Evolutionary conservation across 2,797 vertebrate genomes (phyloP).

Genomic region (Hoplostethus atlanticus): DNA sequence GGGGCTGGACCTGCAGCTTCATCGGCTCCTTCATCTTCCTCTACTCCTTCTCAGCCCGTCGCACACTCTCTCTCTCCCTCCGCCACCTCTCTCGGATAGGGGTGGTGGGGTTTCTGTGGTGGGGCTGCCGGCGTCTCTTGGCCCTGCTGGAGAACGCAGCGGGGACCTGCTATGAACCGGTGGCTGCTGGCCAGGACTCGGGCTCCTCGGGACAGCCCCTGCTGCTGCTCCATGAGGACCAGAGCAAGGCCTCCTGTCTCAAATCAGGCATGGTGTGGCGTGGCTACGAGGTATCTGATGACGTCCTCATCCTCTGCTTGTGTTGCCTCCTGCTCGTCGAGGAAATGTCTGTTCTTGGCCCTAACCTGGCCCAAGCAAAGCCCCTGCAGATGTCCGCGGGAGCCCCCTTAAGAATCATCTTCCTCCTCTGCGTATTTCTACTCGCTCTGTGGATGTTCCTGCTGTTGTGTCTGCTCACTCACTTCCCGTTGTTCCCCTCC

Average conservation of each 20-base stretch:
- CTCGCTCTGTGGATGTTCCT: slow-evolving; percentile 86
- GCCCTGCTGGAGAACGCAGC: slow-evolving; percentile 85
- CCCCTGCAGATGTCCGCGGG: slow-evolving; percentile 62
- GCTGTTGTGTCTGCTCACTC: slow-evolving; percentile 85
- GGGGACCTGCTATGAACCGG: slow-evolving; percentile 85
- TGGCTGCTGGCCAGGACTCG: slow-evolving; percentile 40
- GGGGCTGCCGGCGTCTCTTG: slow-evolving; percentile 75
- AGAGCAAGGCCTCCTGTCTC: slow-evolving; percentile 85
- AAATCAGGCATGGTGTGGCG: slow-evolving; percentile 84
- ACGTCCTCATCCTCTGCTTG: slow-evolving; percentile 86
- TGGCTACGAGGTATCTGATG: slow-evolving; percentile 86
- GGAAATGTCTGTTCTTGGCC: slow-evolving; percentile 82
- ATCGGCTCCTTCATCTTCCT: slow-evolving; percentile 85
- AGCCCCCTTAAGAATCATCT: slow-evolving; percentile 81
- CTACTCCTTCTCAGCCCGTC: slow-evolving; percentile 83
- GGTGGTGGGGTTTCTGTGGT: slow-evolving; percentile 80
- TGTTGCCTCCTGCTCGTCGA: slow-evolving; percentile 88
- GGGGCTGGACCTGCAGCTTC: slow-evolving; percentile 90
- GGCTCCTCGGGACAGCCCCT: slow-evolving; percentile 44
- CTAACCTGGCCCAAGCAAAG: slow-evolving; percentile 68
- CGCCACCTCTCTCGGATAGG: slow-evolving; percentile 86
- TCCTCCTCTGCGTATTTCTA: slow-evolving; percentile 85
- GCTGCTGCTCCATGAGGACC: slow-evolving; percentile 83
- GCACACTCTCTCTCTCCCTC: slow-evolving; percentile 75
- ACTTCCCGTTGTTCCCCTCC: slow-evolving; percentile 87